Conservation (phyloP, 2,797 vertebrate genomes). For the Stomatorhinus walkeri region DNA sequence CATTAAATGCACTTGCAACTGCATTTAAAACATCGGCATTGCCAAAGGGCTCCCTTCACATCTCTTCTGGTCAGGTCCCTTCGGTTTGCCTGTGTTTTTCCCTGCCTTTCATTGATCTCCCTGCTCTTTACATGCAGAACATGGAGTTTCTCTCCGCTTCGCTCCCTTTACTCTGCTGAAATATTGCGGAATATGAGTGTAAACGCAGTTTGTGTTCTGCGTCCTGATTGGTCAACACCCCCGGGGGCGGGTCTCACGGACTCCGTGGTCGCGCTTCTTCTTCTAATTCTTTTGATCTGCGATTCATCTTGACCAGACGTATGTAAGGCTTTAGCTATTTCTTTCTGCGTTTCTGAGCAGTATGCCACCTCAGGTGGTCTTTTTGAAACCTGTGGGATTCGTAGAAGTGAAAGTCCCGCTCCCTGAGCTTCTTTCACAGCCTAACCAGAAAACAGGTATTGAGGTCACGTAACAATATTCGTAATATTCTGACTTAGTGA, state of each 20-base stretch:
- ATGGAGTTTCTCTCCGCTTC: conserved; percentile 11
- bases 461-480: neutral
- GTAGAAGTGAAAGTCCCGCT: neutral
- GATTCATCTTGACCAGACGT: neutral
- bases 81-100: neutral
- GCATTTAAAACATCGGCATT: conserved; percentile 15
- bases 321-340: neutral
- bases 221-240: neutral
- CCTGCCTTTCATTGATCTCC: conserved; percentile 9
- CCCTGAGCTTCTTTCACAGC: neutral
- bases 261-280: neutral
- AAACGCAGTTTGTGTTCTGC: neutral
- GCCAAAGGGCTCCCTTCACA: neutral
- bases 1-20: neutral
- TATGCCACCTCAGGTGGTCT: neutral
- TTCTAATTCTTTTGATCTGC: neutral
- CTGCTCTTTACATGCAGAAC: neutral
- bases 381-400: neutral
- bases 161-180: conserved; percentile 15
- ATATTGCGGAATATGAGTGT: neutral
- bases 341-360: neutral
- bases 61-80: neutral
- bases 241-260: neutral
- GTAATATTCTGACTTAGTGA: neutral
- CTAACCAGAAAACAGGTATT: neutral